Evolutionary conservation across 1,140 invertebrate genomes (phyloP), one percentile per base, ranked within the genome.

Genomic region (Meloidogyne exigua): DNA sequence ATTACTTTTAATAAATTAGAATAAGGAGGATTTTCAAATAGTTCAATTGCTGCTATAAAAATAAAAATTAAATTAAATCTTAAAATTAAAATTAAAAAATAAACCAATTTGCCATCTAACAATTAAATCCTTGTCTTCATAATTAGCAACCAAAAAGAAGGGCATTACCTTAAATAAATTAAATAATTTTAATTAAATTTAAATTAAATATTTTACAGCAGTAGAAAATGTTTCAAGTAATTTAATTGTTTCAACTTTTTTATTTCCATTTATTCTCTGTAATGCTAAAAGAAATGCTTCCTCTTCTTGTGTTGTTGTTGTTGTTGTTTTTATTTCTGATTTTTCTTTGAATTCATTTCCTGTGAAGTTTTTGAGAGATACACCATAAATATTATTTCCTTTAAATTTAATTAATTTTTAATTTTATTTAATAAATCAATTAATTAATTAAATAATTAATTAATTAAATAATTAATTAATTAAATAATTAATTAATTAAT

Each of bases 381-480:
- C 77, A 21, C 84, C 84, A 68, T 85, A 85, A 21, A 85, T 86
- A 72, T 85, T 85, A 68, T 85, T 85, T 26, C 82, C 82, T 83
- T 28, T 15, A 10, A 10, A 25, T 25, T 32, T 26, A n/a, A 65
- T 25, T 66, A 36, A 21, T 64, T 66, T 25, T 25, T 32, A 21
- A 63, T 15, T 4, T n/a, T n/a, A n/a, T n/a, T n/a, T 9, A 18
- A 18, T 49, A 18, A 15, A 49, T 18, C 18, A 18, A 18, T 18
- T 49, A 2, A 13, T 44, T 44, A 44, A n/a, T n/a, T n/a, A n/a
- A n/a, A 39, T 39, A 49, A 18, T 49, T 49, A 23, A 13, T 26
- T 25, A 66, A 32, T 32, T 7, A 32, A 66, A 32, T 28, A 66
- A 39, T 39, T 39, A 39, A 39, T 32, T 32, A n/a, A n/a, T 32